phyloP scores from a whole-genome alignment of 2,797 vertebrate species.

The Falco naumanni region DNA sequence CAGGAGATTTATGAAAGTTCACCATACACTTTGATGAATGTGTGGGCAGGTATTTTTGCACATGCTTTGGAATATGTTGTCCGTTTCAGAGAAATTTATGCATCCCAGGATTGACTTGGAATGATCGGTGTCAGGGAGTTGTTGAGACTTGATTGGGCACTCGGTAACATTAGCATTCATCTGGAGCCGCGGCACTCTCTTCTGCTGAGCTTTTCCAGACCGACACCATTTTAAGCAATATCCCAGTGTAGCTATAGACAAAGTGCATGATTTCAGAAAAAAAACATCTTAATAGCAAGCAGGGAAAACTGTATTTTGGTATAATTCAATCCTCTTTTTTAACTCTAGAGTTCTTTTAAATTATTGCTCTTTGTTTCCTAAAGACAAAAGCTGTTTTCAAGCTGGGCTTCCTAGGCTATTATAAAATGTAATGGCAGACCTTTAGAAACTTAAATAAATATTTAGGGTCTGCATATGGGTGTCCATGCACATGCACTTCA shows the following conservation, averaged over 20 bases:
- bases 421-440: neutral
- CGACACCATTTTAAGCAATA: neutral
- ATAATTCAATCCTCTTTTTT: neutral
- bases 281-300: neutral
- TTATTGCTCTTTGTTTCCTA: neutral
- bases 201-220: neutral
- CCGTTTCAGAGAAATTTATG: neutral
- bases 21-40: neutral
- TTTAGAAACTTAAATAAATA: neutral
- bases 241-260: neutral
- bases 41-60: conserved; percentile 32
- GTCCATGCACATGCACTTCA: neutral
- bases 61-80: neutral
- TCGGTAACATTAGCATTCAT: neutral
- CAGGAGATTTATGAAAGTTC: conserved; percentile 40
- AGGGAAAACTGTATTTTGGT: neutral
- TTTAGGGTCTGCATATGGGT: neutral
- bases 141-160: neutral
- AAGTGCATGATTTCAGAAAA: neutral
- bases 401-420: neutral
- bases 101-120: neutral
- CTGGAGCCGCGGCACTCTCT: neutral
- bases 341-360: neutral
- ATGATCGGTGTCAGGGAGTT: neutral
- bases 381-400: neutral